Percentiles rank a stretch among this genome's conserved stretches.
phyloP scores from a whole-genome alignment of 2,113 vertebrate genomes.

The Eretmochelys imbricata region DNA sequence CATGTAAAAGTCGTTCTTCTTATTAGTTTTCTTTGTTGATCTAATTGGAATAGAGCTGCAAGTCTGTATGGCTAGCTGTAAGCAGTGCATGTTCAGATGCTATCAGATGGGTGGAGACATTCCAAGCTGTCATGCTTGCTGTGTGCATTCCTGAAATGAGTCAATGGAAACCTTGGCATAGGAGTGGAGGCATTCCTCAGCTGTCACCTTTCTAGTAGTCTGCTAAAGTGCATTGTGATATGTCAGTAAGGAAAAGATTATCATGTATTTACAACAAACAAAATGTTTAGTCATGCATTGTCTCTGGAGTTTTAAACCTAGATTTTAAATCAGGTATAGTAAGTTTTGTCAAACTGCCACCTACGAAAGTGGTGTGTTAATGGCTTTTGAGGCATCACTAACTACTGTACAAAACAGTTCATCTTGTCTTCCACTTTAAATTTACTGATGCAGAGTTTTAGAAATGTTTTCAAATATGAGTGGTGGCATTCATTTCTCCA shows the following conservation, averaged over 20 bases:
- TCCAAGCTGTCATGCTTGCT: conserved; percentile 82
- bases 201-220: conserved; percentile 84
- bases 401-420: not conserved
- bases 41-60: conserved; percentile 41
- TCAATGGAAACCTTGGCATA: conserved; percentile 86
- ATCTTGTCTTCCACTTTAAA: not conserved
- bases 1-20: conserved; percentile 26
- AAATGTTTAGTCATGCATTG: not conserved
- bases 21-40: conserved; percentile 36
- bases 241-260: not conserved
- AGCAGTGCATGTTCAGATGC: conserved; percentile 59
- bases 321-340: not conserved
- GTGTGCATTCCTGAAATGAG: conserved; percentile 87
- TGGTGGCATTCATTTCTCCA: not conserved
- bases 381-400: not conserved
- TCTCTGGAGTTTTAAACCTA: not conserved
- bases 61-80: conserved; percentile 11
- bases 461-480: not conserved
- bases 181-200: conserved; percentile 88
- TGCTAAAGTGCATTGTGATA: conserved; percentile 34
- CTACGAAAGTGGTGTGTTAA: not conserved
- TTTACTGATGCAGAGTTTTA: not conserved
- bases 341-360: not conserved
- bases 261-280: not conserved
- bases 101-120: conserved; percentile 83